Base-by-base conservation (phyloP, 2,113 vertebrate genomes). In the Laterallus jamaicensis region DNA sequence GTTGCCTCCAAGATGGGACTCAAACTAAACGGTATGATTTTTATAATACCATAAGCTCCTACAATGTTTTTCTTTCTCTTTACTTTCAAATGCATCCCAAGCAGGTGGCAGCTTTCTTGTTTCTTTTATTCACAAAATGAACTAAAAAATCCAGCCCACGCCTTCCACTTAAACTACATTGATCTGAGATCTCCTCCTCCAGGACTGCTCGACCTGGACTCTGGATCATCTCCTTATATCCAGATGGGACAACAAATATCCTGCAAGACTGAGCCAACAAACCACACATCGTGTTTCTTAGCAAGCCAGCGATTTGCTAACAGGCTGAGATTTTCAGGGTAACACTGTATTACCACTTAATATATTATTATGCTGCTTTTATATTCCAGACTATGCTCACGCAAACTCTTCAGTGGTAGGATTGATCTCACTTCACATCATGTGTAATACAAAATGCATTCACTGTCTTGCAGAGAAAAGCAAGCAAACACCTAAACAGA, bases 321-420 rank as follows among this genome's bases (percentile, higher is more conserved):
- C 20, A 73, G 78, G n/a, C 28, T 88, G 75, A 82, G 89, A 88
- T 95, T 80, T 88, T 93, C 71, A 82, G 75, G 82, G 44, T 76
- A 92, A 20, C 12, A 16, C 7, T 49, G 4, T 25, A 60, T 75
- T 91, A 42, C 29, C 62, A 35, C 42, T 91, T 82, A 84, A 63
- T 71, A 31, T 42, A 24, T 76, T 64, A 68, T 56, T 4, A 12
- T 39, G 26, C 29, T 78, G 10, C 20, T 86, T 88, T 73, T 81
- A 39, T 40, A 44, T 66, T 95, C 44, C 59, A 86, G 22, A 10
- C 54, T 21, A 44, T 8, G 80, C 32, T 14, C 28, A 4, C 25
- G 19, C 32, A 77, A 73, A 62, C 18, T 62, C 35, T 66, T 42
- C n/a, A 6, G 26, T 47, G 11, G 15, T 52, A 60, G 29, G 5